Evolutionary conservation across 1,140 invertebrate species (phyloP).

Genomic region (Ridgeia piscesae): DNA sequence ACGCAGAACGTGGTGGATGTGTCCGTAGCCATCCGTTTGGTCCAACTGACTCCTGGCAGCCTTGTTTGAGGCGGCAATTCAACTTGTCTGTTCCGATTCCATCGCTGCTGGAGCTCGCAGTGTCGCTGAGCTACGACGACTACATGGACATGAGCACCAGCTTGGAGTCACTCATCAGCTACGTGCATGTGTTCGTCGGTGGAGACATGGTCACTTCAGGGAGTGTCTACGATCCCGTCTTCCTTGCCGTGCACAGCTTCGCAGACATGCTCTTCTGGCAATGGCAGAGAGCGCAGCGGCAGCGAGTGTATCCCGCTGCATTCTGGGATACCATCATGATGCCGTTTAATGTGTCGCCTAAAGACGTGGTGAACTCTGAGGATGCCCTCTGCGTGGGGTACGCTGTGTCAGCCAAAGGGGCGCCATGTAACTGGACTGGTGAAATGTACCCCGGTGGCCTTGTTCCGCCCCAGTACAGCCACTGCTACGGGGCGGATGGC

Average conservation of each 20-base stretch:
- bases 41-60: conserved; percentile 39
- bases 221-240: conserved; percentile 50
- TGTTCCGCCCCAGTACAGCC: conserved; percentile 17
- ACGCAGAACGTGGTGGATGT: conserved; percentile 37
- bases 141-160: conserved; percentile 48
- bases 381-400: conserved; percentile 45
- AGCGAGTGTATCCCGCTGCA: conserved; percentile 48
- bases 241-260: conserved; percentile 48
- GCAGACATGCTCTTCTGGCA: conserved; percentile 51
- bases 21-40: conserved; percentile 51
- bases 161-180: conserved; percentile 44
- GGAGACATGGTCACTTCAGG: conserved; percentile 49
- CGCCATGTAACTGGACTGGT: conserved; percentile 24
- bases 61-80: conserved; percentile 48
- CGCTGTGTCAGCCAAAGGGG: conserved; percentile 40
- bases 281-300: conserved; percentile 44
- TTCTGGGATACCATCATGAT: conserved; percentile 50
- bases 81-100: conserved; percentile 47
- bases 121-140: conserved; percentile 45
- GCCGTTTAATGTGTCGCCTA: conserved; percentile 49
- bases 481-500: conserved; percentile 17
- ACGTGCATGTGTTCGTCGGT: conserved; percentile 48
- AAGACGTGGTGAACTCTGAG: conserved; percentile 44
- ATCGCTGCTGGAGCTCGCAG: conserved; percentile 41
- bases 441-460: background rate